Evolutionary conservation across 2,113 vertebrate species (phyloP).

Genomic region (Corvus hawaiiensis): DNA sequence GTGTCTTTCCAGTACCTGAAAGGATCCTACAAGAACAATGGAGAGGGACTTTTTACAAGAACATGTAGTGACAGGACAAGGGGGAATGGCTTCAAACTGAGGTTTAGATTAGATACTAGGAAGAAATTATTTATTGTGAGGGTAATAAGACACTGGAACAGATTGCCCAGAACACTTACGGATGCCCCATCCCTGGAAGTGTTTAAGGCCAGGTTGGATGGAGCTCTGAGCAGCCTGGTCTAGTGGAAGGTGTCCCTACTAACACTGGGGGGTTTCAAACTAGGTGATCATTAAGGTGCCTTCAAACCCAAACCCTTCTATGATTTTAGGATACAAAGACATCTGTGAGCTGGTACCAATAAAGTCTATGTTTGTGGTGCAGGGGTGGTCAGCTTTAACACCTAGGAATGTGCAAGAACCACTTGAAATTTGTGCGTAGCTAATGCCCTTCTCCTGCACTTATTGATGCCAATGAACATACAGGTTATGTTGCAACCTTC

Average conservation of each 20-base stretch:
- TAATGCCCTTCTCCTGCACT: neutral
- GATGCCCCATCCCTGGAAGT: neutral
- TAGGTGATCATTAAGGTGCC: neutral
- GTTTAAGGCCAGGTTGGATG: neutral
- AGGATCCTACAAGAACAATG: rapidly evolving
- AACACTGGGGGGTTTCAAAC: neutral
- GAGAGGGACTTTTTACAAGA: neutral
- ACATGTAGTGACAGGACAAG: neutral
- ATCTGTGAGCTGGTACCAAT: neutral
- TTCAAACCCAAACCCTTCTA: neutral
- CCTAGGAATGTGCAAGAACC: neutral
- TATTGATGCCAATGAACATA: neutral
- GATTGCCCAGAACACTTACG: neutral
- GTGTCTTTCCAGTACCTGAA: neutral
- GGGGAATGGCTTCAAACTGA: neutral
- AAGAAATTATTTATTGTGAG: neutral
- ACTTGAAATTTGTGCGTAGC: neutral
- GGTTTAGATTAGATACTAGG: neutral
- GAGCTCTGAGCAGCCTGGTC: neutral
- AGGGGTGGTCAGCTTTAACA: neutral
- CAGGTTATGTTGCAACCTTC: neutral
- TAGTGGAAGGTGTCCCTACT: neutral
- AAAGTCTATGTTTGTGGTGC: neutral
- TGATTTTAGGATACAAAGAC: neutral
- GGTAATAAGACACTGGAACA: neutral